A percentile compares a stretch with the other conserved stretches of the same genome.
Conservation (phyloP, 1,140 invertebrate genomes). For the Nomia melanderi region DNA sequence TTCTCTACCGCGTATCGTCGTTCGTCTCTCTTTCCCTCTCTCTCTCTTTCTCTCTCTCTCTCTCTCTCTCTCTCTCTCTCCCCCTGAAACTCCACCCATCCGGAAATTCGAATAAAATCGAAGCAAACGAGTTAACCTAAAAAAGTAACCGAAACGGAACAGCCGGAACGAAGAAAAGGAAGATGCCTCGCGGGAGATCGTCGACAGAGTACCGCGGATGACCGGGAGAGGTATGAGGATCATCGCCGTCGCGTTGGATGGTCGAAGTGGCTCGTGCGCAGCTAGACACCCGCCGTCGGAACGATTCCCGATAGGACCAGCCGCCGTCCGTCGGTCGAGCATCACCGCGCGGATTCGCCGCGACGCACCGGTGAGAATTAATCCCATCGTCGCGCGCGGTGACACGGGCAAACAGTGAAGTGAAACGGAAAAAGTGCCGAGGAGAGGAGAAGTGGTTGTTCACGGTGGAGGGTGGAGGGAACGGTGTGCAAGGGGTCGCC, state of each 20-base stretch:
- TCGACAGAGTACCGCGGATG: conserved; percentile 20
- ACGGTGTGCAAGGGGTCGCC: conserved; percentile 68
- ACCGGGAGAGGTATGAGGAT: conserved; percentile 38
- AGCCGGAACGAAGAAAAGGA: background rate
- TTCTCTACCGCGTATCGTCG: no score
- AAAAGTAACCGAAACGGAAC: no score
- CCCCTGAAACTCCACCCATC: no score
- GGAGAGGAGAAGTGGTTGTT: conserved; percentile 53
- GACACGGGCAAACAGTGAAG: conserved; percentile 8
- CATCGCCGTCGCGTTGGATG: background rate
- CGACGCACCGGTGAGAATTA: background rate
- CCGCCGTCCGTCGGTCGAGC: conserved; percentile 26
- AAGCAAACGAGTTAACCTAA: no score
- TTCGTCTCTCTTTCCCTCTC: no score
- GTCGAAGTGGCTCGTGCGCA: conserved; percentile 2
- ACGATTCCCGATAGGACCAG: conserved; percentile 7
- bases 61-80: no score
- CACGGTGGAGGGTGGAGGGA: conserved; percentile 74
- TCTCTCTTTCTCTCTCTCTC: no score
- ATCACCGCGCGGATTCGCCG: background rate
- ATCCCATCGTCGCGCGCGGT: background rate
- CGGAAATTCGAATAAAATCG: no score
- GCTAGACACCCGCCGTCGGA: conserved; percentile 34
- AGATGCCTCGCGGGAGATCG: conserved; percentile 16
- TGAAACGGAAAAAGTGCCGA: conserved; percentile 47